These are phyloP conservation scores for Corynorhinus townsendii DNA, from an alignment of 2,113 vertebrate species.

Conservation along the genomic window DNA sequence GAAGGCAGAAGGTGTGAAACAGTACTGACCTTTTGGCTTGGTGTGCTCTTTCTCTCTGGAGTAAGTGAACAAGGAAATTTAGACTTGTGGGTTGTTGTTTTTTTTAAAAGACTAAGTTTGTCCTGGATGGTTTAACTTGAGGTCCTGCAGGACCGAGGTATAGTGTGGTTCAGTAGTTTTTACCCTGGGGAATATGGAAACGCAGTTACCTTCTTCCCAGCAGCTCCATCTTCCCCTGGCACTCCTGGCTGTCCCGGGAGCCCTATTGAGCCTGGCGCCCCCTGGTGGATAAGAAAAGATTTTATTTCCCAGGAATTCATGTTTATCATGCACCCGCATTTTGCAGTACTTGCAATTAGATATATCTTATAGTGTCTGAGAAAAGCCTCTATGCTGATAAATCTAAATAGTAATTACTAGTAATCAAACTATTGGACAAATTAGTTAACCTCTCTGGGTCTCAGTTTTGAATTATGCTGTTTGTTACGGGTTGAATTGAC, in stretches of 20 bases:
- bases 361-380: background rate
- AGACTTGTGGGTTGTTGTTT: background rate
- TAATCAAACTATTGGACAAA: background rate
- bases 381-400: background rate
- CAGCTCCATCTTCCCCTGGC: constrained; percentile 55
- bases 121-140: background rate
- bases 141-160: background rate
- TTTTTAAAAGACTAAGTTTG: background rate
- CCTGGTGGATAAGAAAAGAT: constrained; percentile 66
- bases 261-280: constrained; percentile 69
- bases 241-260: constrained; percentile 61
- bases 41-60: background rate
- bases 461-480: background rate
- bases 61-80: background rate
- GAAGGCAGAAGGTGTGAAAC: background rate
- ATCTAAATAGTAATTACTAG: background rate
- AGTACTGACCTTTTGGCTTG: background rate
- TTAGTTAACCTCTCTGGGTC: background rate
- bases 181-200: background rate
- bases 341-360: background rate
- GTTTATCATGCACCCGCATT: background rate
- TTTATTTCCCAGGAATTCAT: constrained; percentile 4
- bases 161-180: background rate
- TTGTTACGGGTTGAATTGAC: background rate
- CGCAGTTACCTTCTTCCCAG: constrained; percentile 72